Percentiles rank a stretch among this genome's conserved stretches.
Evolutionary conservation across 2,113 vertebrate genomes (phyloP).

Genomic region (Pipa parva): DNA sequence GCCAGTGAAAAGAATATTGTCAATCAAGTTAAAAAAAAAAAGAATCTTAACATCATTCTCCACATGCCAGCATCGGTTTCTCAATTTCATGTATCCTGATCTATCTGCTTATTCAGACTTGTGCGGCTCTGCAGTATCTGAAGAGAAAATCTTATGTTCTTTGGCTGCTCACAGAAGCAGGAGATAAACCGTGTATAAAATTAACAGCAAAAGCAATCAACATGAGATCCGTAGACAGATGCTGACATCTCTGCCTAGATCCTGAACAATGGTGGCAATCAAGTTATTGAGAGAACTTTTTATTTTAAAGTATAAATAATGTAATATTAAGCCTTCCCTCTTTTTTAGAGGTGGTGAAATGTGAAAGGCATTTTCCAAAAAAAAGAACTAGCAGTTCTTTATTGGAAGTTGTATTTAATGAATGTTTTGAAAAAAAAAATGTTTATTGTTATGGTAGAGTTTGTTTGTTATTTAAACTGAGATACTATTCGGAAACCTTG

Average conservation of each 20-base stretch:
- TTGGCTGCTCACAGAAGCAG: slow-evolving; percentile 6
- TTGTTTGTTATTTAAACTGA: not conserved
- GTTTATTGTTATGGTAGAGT: not conserved
- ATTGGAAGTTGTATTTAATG: not conserved
- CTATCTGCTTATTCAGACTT: slow-evolving; percentile 12
- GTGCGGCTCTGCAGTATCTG: slow-evolving; percentile 11
- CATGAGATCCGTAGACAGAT: slow-evolving; percentile 12
- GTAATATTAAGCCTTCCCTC: not conserved
- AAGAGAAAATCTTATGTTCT: slow-evolving; percentile 21
- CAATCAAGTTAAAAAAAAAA: not conserved
- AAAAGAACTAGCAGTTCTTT: too few relatives aligned
- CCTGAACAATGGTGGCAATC: not conserved
- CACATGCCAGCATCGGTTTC: not conserved
- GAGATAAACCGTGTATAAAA: slow-evolving; percentile 7
- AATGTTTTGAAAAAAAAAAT: not conserved
- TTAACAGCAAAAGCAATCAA: slow-evolving; percentile 16
- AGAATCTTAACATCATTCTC: not conserved
- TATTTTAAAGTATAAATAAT: not conserved
- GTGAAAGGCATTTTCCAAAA: too few relatives aligned
- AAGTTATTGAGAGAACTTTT: not conserved
- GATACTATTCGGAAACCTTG: not conserved
- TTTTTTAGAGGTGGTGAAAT: too few relatives aligned
- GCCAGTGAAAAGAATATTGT: slow-evolving; percentile 11
- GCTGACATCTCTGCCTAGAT: not conserved
- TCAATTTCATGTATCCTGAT: slow-evolving; percentile 14